phyloP scores from a whole-genome alignment of 2,113 vertebrate genomes.

The Gambusia holbrooki region DNA sequence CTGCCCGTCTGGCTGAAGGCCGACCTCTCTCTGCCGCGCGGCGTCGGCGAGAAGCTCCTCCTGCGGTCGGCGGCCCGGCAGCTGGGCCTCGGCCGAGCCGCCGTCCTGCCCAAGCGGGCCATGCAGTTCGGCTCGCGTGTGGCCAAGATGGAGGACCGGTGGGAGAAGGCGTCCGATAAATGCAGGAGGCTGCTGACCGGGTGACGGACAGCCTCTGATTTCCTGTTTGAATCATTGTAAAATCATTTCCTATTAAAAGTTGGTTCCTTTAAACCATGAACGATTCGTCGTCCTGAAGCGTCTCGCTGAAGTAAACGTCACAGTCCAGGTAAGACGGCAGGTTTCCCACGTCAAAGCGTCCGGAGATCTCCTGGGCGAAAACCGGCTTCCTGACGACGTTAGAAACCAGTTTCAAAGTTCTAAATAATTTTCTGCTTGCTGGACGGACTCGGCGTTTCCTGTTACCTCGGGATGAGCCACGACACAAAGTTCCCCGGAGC shows the following conservation, averaged over 20 bases:
- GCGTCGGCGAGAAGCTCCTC: slow-evolving; percentile 92
- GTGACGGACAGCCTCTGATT: slow-evolving; percentile 25
- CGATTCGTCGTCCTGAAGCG: slow-evolving; percentile 53
- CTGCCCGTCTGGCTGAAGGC: slow-evolving; percentile 89
- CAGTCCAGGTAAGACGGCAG: slow-evolving; percentile 79
- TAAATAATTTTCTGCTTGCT: too few relatives aligned
- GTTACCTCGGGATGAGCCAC: slow-evolving; percentile 82
- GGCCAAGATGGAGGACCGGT: slow-evolving; percentile 89
- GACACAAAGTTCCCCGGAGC: slow-evolving; percentile 83
- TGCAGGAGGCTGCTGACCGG: slow-evolving; percentile 83
- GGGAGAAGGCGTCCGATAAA: slow-evolving; percentile 89
- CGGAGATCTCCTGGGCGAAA: slow-evolving; percentile 75
- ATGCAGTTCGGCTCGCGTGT: slow-evolving; percentile 97
- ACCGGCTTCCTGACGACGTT: slow-evolving; percentile 73
- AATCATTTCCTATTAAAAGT: background rate
- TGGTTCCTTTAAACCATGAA: slow-evolving; percentile 74
- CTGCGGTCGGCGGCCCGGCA: slow-evolving; percentile 84
- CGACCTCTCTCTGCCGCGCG: slow-evolving; percentile 87
- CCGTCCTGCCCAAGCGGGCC: slow-evolving; percentile 90
- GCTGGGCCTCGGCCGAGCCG: slow-evolving; percentile 83
- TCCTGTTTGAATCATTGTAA: background rate
- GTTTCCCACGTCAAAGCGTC: slow-evolving; percentile 85
- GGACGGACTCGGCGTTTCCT: background rate
- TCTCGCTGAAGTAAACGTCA: slow-evolving; percentile 80
- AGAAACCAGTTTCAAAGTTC: too few relatives aligned